phyloP scores from a whole-genome alignment of 2,888 invertebrate species.

The Cephus runcator region DNA sequence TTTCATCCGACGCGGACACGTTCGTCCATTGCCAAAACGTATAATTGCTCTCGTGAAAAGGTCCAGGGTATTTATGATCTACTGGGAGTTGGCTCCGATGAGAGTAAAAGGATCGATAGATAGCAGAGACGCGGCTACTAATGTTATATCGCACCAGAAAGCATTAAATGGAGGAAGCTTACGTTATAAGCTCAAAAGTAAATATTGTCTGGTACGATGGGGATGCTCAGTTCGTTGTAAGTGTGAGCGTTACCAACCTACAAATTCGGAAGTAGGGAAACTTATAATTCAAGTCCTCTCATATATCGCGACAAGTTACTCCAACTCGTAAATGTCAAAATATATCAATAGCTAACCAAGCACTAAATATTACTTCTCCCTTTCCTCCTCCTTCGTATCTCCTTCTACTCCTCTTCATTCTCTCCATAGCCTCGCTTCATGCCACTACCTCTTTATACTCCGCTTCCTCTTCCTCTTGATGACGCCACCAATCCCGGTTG shows the following conservation, averaged over 20 bases:
- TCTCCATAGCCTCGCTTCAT: conserved; percentile 10
- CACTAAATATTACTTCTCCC: conserved; percentile 42
- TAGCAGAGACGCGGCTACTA: no score
- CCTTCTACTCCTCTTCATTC: neutral
- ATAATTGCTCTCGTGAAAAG: no score
- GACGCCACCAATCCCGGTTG: conserved; percentile 12
- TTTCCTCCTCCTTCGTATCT: conserved; percentile 8
- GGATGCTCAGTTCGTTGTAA: no score
- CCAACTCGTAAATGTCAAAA: conserved; percentile 59
- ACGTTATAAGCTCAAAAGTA: no score
- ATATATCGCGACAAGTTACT: conserved; percentile 56
- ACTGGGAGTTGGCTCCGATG: no score
- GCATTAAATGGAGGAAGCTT: no score
- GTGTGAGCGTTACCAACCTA: neutral
- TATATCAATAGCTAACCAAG: conserved; percentile 55
- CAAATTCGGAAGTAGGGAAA: conserved; percentile 45
- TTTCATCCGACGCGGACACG: no score
- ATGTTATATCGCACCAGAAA: no score
- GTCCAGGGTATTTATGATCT: no score
- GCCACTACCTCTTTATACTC: conserved; percentile 8
- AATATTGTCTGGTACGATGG: no score
- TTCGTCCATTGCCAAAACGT: no score
- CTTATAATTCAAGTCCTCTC: conserved; percentile 51
- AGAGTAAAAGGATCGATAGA: no score
- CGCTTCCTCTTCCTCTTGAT: conserved; percentile 5